phyloP scores from a whole-genome alignment of 2,113 vertebrate species.

The Dendropsophus ebraccatus region DNA sequence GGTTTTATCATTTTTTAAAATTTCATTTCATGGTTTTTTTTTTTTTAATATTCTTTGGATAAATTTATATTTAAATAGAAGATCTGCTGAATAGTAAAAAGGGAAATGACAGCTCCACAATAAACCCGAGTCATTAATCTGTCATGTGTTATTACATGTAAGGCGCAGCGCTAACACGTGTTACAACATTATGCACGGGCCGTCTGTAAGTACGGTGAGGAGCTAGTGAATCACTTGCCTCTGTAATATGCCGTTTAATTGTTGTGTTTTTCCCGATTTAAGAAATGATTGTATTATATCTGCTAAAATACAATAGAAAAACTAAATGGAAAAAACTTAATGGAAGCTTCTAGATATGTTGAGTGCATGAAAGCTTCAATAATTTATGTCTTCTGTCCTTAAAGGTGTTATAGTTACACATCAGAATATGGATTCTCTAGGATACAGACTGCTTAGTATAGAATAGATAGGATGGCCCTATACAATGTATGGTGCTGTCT shows the following conservation, averaged over 20 bases:
- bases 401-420: too few species aligned
- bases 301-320: too few species aligned
- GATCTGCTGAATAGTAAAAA: background rate
- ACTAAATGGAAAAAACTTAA: too few species aligned
- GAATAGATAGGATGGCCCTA: too few species aligned
- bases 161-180: background rate
- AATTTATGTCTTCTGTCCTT: too few species aligned
- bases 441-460: too few species aligned
- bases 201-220: background rate
- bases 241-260: too few species aligned
- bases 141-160: background rate
- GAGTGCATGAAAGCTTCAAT: background rate
- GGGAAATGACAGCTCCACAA: background rate
- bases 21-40: background rate
- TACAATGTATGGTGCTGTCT: too few species aligned
- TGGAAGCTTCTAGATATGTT: too few species aligned
- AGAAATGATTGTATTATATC: too few species aligned
- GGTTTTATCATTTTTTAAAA: background rate
- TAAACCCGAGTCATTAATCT: background rate
- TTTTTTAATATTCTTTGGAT: background rate
- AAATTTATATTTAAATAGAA: background rate
- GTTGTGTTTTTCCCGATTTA: too few species aligned
- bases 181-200: background rate
- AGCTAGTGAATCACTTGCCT: background rate
- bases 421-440: too few species aligned